These are phyloP conservation scores for Doryteuthis pealeii DNA, from an alignment of 1,140 invertebrate genomes.

Conservation along the genomic window DNA sequence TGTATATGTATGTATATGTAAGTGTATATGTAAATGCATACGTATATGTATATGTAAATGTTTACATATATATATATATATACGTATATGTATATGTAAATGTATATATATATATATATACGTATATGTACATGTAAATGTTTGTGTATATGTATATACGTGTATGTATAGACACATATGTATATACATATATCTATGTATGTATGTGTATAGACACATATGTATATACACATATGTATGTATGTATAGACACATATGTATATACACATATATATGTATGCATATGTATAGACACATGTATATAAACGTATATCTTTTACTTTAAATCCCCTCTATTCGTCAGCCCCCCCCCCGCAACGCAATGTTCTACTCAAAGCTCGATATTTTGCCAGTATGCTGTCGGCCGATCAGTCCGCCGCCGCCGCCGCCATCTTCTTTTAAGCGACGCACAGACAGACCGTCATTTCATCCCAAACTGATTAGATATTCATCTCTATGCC, in stretches of 20 bases:
- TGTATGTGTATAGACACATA: too few relatives aligned
- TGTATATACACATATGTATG: neutral
- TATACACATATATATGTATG: neutral
- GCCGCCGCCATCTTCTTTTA: neutral
- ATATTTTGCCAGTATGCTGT: neutral
- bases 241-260: neutral
- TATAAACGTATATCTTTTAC: neutral
- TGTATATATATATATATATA: slow-evolving; percentile 1
- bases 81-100: neutral
- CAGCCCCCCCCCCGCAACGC: neutral
- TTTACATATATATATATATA: neutral
- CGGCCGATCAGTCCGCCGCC: slow-evolving; percentile 5
- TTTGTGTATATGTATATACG: too few relatives aligned
- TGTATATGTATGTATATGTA: neutral
- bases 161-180: too few relatives aligned
- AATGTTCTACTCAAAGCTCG: neutral
- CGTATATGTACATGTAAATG: neutral
- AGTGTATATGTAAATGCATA: slow-evolving; percentile 2
- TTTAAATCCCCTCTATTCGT: neutral
- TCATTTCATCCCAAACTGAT: neutral
- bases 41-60: neutral
- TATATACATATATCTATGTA: too few relatives aligned
- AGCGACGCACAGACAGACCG: neutral
- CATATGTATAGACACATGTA: neutral
- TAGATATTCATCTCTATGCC: slow-evolving; percentile 11